These are phyloP conservation scores for Marasmarcha lunaedactyla DNA, from an alignment of 2,888 invertebrate species.

Conservation along the genomic window DNA sequence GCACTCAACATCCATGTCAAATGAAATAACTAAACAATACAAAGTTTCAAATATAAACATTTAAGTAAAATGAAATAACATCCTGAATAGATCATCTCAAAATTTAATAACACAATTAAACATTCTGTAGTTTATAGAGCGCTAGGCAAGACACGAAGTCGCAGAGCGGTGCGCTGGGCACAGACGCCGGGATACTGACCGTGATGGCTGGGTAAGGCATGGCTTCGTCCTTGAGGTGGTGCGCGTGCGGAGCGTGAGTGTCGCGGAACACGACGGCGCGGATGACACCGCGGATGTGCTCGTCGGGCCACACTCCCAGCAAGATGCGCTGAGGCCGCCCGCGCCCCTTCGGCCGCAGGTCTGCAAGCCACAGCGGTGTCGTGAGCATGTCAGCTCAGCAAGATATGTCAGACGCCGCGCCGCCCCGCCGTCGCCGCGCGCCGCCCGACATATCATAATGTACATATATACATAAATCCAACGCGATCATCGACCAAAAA, in stretches of 20 bases:
- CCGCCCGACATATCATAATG: too few species aligned
- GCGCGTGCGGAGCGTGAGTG: conserved; percentile 76
- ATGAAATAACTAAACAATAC: too few species aligned
- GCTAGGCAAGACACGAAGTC: conserved; percentile 16
- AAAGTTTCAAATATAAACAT: too few species aligned
- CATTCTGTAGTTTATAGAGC: conserved; percentile 22
- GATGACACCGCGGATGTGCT: conserved; percentile 92
- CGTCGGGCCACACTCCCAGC: conserved; percentile 93
- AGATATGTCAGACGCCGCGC: too few species aligned
- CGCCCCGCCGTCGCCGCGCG: too few species aligned
- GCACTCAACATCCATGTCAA: conserved; percentile 19
- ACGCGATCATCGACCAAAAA: too few species aligned
- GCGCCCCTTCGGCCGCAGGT: conserved; percentile 90
- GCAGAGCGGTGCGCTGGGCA: conserved; percentile 3
- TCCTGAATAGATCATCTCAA: too few species aligned
- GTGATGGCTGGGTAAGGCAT: conserved; percentile 57
- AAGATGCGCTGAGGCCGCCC: conserved; percentile 92
- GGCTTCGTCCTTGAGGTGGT: conserved; percentile 82
- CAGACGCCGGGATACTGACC: conserved; percentile 45
- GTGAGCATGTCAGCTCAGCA: too few species aligned
- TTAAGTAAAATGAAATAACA: too few species aligned
- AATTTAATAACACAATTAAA: too few species aligned
- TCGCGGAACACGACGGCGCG: conserved; percentile 93
- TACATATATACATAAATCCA: too few species aligned
- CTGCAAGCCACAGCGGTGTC: conserved; percentile 52